Conservation (phyloP, 2,113 vertebrate genomes). For the Onychostruthus taczanowskii region DNA sequence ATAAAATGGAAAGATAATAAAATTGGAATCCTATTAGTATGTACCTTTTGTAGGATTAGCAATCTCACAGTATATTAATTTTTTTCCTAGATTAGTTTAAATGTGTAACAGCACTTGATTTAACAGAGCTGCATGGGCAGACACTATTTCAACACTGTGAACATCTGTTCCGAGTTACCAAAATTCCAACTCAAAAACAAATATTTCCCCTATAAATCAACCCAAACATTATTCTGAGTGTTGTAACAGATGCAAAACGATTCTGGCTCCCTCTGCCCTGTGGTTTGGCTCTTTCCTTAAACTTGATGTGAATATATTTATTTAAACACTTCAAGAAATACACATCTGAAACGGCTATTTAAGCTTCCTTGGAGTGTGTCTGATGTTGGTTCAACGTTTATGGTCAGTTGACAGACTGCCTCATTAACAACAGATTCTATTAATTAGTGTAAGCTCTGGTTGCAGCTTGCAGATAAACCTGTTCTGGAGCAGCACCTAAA, state of each 20-base stretch:
- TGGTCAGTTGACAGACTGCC: constrained; percentile 5
- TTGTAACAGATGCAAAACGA: constrained; percentile 35
- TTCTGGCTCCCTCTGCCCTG: constrained; percentile 34
- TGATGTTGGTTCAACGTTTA: neutral
- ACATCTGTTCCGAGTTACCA: constrained; percentile 67
- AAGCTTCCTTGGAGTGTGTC: neutral
- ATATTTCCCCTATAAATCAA: constrained; percentile 58
- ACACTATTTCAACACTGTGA: constrained; percentile 10
- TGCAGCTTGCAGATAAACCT: constrained; percentile 61
- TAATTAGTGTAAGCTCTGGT: constrained; percentile 47
- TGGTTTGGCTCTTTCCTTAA: constrained; percentile 10
- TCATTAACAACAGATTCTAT: constrained; percentile 40
- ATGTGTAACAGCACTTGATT: neutral
- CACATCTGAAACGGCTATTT: neutral
- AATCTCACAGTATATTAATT: constrained; percentile 1
- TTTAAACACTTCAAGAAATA: constrained; percentile 61
- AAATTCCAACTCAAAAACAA: constrained; percentile 65
- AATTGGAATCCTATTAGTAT: neutral
- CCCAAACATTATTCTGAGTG: constrained; percentile 7
- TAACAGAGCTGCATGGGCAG: neutral
- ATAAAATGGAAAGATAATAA: neutral
- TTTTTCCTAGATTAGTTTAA: neutral
- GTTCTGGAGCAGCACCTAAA: constrained; percentile 17
- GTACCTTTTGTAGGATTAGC: neutral
- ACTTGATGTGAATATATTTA: constrained; percentile 54